Percentiles rank a stretch among this genome's conserved stretches.
phyloP scores from a whole-genome alignment of 2,113 vertebrate species.

The Diphyllodes magnificus region DNA sequence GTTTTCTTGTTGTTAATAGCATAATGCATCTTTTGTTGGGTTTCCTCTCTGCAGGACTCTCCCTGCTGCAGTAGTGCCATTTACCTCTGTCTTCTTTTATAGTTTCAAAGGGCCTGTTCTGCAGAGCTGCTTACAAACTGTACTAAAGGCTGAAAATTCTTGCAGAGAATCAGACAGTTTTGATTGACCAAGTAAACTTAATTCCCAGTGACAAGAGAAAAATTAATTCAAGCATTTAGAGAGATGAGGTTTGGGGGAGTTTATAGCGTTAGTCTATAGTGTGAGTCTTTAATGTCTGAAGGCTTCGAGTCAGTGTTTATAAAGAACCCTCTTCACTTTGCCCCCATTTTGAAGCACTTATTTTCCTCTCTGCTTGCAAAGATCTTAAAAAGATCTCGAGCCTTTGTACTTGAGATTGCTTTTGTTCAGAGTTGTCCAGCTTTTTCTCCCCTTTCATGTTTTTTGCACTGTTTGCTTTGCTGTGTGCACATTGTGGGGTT shows the following conservation, averaged over 20 bases:
- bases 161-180: not conserved
- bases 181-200: not conserved
- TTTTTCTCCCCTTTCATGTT: constrained; percentile 31
- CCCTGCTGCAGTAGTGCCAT: constrained; percentile 4
- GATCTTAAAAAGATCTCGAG: constrained; percentile 31
- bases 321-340: not conserved
- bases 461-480: constrained; percentile 16
- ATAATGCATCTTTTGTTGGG: constrained; percentile 28
- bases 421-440: constrained; percentile 45
- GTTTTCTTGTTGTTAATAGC: constrained; percentile 24
- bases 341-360: constrained; percentile 12
- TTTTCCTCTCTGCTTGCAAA: constrained; percentile 38
- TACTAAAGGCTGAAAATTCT: not conserved
- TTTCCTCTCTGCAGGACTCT: constrained; percentile 27
- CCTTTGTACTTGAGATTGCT: constrained; percentile 35
- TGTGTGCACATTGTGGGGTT: not conserved
- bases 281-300: not conserved
- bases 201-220: not conserved
- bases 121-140: not conserved
- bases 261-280: not conserved
- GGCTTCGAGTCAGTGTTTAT: not conserved
- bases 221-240: constrained; percentile 6
- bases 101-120: not conserved
- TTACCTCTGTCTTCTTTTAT: not conserved
- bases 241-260: not conserved